Evolutionary conservation across 2,888 invertebrate genomes (phyloP), one percentile per base, ranked within the genome.

Genomic region (Hirtodrosophila cameraria): DNA sequence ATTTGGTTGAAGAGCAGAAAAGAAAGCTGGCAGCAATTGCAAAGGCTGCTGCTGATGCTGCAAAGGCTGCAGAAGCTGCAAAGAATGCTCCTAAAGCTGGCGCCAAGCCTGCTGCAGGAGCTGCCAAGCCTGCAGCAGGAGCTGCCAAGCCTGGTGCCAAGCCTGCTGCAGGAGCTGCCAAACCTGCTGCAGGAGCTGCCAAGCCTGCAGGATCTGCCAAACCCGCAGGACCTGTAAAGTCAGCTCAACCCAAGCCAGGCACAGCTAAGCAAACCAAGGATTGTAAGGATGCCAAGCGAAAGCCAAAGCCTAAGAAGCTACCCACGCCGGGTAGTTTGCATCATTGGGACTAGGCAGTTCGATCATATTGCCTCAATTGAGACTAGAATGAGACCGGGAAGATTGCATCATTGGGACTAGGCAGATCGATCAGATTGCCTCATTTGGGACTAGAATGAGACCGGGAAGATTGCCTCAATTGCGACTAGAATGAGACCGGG

Each of bases 1-100:
- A 85, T 25, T 12, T 85, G 11, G 9, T 79, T 6, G 42, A 54
- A 33, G 33, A 75, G 20, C 31, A 70, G 15, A 55, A 60, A n/a
- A 30, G 20, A 2, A 31, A 50, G 9, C 0, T 20, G 1, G 53
- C 42, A 2, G 43, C 43, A 2, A 15, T 13, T 1, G 39, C 39
- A 3, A 23, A 28, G 6, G 39, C 27, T 0, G 73, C 59, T n/a
- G n/a, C 0, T 16, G 30, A 41, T 6, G 48, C 20, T 3, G 39
- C 23, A 1, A 61, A 66, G 7, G 43, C 52, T 2, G 43, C 35
- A 0, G 28, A 49, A 27, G 48, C 55, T 1, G 49, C 39, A 1
- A 54, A 58, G 9, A 30, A 27, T 3, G 38, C 16, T 5, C 5
- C 38, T n/a, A 23, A 23, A 1, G 2, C 35, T 2, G 9, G 12